These are phyloP conservation scores for Fabriciana adippe DNA, from an alignment of 2,888 invertebrate species.

Conservation along the genomic window DNA sequence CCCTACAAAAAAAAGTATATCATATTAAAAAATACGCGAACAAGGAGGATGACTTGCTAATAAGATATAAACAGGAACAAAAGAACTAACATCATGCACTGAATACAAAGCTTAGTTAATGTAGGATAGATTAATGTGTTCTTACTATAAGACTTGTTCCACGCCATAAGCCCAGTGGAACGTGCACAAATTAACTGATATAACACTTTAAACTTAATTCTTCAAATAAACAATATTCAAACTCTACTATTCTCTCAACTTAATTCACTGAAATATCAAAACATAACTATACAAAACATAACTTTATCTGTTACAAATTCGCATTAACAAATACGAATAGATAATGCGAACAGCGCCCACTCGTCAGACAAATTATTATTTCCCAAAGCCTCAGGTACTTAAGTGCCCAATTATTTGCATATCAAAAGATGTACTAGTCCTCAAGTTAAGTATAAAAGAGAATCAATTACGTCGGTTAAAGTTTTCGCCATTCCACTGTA, in stretches of 20 bases:
- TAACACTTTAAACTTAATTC: constrained; percentile 13
- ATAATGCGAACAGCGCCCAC: neutral
- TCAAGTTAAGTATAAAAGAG: constrained; percentile 49
- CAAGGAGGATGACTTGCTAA: no score
- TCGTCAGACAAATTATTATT: constrained; percentile 16
- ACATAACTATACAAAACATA: no score
- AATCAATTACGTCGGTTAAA: constrained; percentile 56
- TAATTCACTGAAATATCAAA: constrained; percentile 3
- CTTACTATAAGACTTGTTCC: constrained; percentile 51
- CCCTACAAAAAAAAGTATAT: neutral
- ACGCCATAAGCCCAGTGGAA: constrained; percentile 6
- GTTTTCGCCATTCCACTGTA: constrained; percentile 31
- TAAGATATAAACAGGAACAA: neutral
- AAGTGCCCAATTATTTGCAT: constrained; percentile 23
- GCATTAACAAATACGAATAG: constrained; percentile 1
- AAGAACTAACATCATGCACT: neutral
- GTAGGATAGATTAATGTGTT: constrained; percentile 58
- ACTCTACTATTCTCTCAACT: constrained; percentile 4
- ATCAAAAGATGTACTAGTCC: constrained; percentile 26
- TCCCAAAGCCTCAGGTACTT: neutral
- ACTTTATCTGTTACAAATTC: neutral
- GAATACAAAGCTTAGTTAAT: constrained; percentile 27
- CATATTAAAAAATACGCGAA: no score
- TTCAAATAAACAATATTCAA: constrained; percentile 8
- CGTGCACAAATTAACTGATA: neutral